Percentiles rank a stretch among this genome's conserved stretches.
Conservation (phyloP, 2,797 vertebrate genomes). For the Sebastes goodei region DNA sequence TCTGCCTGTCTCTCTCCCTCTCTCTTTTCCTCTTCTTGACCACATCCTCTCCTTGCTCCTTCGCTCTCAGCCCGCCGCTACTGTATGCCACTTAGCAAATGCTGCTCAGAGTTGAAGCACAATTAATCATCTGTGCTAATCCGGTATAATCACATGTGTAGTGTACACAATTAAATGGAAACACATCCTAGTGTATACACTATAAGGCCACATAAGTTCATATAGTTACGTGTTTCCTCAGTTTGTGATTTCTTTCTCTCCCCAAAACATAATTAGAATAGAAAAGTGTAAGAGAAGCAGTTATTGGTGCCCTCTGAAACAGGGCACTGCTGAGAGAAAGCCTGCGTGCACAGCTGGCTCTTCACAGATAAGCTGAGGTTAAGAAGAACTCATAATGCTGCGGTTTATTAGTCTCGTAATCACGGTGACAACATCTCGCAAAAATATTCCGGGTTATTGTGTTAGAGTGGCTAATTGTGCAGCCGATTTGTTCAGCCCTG, state of each 20-base stretch:
- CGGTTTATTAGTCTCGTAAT: slow-evolving; percentile 16
- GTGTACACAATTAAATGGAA: neutral
- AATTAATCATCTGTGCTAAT: slow-evolving; percentile 4
- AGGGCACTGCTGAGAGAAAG: neutral
- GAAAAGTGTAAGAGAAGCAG: neutral
- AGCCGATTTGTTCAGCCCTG: neutral
- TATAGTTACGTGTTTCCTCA: neutral
- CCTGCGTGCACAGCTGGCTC: slow-evolving; percentile 31
- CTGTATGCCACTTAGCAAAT: neutral
- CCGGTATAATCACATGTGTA: neutral
- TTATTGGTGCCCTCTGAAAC: neutral
- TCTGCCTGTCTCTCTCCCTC: slow-evolving; percentile 3
- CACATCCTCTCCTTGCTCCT: slow-evolving; percentile 13
- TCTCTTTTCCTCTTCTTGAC: slow-evolving; percentile 12
- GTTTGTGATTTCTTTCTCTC: neutral
- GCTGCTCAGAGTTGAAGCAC: neutral
- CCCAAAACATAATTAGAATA: neutral
- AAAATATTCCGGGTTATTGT: slow-evolving; percentile 22
- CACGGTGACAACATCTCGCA: slow-evolving; percentile 3
- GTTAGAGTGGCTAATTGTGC: slow-evolving; percentile 21
- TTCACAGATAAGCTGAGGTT: slow-evolving; percentile 47
- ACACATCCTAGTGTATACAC: neutral
- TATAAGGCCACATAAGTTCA: neutral
- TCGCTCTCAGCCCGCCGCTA: neutral
- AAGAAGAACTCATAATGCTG: slow-evolving; percentile 8